A percentile compares a stretch with the other conserved stretches of the same genome.
These are phyloP conservation scores for Rhorus exstirpatorius DNA, from an alignment of 2,888 invertebrate genomes.

Conservation along the genomic window DNA sequence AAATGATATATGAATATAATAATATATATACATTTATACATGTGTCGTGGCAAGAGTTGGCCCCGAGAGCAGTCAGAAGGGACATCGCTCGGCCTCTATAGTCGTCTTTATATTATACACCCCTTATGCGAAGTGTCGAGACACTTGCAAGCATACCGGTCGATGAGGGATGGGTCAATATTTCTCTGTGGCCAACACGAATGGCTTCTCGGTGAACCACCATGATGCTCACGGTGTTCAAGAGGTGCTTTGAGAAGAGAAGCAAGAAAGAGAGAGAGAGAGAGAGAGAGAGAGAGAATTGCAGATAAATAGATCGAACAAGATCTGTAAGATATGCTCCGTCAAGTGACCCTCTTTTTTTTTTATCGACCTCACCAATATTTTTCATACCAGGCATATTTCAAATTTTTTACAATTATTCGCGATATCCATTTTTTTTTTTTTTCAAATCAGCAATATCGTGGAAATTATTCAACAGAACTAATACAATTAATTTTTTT, in stretches of 20 bases:
- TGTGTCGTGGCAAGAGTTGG: not conserved
- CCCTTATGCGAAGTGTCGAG: constrained; percentile 57
- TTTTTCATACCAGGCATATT: not conserved
- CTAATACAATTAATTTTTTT: too few species aligned
- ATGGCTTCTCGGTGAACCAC: constrained; percentile 61
- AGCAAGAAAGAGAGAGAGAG: not conserved
- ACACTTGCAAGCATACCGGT: constrained; percentile 38
- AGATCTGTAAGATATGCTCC: not conserved
- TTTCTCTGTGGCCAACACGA: constrained; percentile 62
- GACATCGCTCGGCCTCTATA: constrained; percentile 13
- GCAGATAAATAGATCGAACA: not conserved
- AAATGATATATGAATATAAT: too few species aligned
- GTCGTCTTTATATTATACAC: constrained; percentile 51
- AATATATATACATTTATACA: not conserved
- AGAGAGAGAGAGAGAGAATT: not conserved
- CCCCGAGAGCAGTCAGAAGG: not conserved
- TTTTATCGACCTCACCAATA: not conserved
- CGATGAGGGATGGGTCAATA: constrained; percentile 69
- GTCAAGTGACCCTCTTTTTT: not conserved
- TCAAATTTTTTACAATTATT: too few species aligned
- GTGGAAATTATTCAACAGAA: too few species aligned
- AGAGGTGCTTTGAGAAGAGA: constrained; percentile 6
- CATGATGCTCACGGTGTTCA: constrained; percentile 39
- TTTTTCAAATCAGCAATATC: too few species aligned
- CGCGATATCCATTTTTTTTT: too few species aligned